These are phyloP conservation scores for Onychomys torridus DNA, from an alignment of 2,797 vertebrate species.

Conservation along the genomic window DNA sequence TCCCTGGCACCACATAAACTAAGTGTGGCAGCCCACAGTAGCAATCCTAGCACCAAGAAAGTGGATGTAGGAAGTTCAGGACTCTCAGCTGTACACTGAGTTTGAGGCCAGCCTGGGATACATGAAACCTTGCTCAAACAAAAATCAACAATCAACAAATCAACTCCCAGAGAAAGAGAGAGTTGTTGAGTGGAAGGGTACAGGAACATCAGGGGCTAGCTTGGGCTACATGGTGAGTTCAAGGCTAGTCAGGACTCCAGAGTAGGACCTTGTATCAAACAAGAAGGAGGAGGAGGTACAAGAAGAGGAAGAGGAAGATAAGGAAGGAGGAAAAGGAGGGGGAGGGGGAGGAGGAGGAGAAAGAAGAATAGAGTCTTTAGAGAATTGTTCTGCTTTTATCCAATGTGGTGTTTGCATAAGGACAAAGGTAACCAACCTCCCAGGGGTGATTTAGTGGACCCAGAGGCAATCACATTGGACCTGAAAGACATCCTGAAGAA, in stretches of 20 bases:
- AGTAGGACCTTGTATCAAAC: background rate
- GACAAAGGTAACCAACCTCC: background rate
- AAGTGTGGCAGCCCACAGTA: no score
- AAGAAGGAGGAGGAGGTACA: background rate
- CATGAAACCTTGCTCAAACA: background rate
- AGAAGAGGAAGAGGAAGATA: no score
- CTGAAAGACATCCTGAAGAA: background rate
- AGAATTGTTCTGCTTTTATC: rapidly evolving
- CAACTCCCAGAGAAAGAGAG: background rate
- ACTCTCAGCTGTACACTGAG: background rate
- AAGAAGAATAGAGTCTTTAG: background rate
- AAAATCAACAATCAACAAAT: background rate
- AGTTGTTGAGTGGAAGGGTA: background rate
- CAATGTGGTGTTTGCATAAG: background rate
- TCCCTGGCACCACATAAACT: no score
- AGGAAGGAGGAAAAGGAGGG: background rate
- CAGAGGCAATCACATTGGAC: background rate
- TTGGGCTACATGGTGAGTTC: background rate
- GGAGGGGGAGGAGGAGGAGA: background rate
- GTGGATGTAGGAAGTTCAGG: background rate
- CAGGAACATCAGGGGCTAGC: background rate
- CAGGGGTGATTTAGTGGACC: background rate
- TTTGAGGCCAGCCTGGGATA: background rate
- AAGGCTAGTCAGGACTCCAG: background rate
- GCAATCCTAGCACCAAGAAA: background rate